Evolutionary conservation across 2,797 vertebrate species (phyloP).

Genomic region (Sphaeramia orbicularis): DNA sequence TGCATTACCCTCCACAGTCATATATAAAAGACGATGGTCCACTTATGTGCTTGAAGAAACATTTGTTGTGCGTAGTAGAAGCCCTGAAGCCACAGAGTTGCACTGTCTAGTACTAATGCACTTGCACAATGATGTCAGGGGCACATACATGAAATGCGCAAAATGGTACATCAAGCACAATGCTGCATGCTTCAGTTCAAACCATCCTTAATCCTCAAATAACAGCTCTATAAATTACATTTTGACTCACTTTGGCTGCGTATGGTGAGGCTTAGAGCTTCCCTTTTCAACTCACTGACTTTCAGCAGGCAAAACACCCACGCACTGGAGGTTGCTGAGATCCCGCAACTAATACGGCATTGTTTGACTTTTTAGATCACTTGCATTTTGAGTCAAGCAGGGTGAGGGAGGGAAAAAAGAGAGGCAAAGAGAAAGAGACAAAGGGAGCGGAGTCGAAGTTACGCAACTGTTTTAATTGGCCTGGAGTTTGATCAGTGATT

Average conservation of each 20-base stretch:
- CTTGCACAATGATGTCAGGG: constrained; percentile 25
- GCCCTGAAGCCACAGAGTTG: neutral
- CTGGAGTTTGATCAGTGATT: constrained; percentile 47
- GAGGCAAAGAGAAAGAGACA: constrained; percentile 17
- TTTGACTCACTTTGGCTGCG: constrained; percentile 17
- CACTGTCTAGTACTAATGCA: constrained; percentile 10
- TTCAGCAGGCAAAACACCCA: constrained; percentile 48
- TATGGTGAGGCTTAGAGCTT: constrained; percentile 29
- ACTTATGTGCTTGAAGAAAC: constrained; percentile 35
- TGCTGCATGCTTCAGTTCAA: constrained; percentile 33
- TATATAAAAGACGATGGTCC: constrained; percentile 40
- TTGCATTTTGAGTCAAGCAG: constrained; percentile 54
- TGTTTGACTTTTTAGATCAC: constrained; percentile 61
- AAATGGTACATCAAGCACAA: constrained; percentile 27
- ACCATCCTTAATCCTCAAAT: constrained; percentile 36
- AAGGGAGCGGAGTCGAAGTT: constrained; percentile 39
- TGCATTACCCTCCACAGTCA: constrained; percentile 40
- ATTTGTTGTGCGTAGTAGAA: constrained; percentile 16
- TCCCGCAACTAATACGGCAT: constrained; percentile 28
- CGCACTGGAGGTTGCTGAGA: constrained; percentile 38
- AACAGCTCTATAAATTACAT: constrained; percentile 42
- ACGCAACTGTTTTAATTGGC: constrained; percentile 69
- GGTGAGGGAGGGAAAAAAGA: constrained; percentile 24
- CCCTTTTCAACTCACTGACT: constrained; percentile 45
- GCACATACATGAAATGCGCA: constrained; percentile 13